phyloP scores from a whole-genome alignment of 2,113 vertebrate genomes.

The Esox niger region DNA sequence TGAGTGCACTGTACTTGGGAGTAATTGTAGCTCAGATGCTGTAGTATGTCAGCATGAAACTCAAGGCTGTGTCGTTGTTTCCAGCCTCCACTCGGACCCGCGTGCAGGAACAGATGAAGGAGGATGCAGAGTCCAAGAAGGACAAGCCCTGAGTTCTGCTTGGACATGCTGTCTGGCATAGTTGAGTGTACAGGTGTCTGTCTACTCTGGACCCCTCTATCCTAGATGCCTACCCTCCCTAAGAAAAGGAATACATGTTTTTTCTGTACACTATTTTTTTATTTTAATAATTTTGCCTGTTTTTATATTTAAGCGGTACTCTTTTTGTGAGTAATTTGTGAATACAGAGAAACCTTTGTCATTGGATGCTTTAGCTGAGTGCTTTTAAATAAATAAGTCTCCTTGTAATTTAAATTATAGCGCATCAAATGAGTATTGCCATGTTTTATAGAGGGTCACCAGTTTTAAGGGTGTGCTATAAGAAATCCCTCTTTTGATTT shows the following conservation, averaged over 20 bases:
- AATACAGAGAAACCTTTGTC: constrained; percentile 37
- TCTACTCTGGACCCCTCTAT: constrained; percentile 21
- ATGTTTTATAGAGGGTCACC: neutral
- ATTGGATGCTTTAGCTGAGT: constrained; percentile 34
- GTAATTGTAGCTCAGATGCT: too few species aligned
- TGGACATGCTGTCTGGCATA: constrained; percentile 34
- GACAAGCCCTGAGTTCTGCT: constrained; percentile 59
- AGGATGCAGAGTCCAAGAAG: constrained; percentile 76
- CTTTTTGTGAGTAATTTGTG: constrained; percentile 32
- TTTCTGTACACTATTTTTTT: constrained; percentile 42
- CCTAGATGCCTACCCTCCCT: neutral
- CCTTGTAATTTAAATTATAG: constrained; percentile 15
- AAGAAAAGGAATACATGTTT: constrained; percentile 4
- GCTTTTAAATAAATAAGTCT: constrained; percentile 39
- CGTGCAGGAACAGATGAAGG: constrained; percentile 94
- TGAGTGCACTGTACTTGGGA: too few species aligned
- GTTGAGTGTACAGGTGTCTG: neutral
- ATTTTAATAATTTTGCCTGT: constrained; percentile 54
- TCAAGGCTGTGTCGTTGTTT: neutral
- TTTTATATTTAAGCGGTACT: constrained; percentile 16
- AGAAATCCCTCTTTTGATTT: constrained; percentile 20
- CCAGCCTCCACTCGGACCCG: constrained; percentile 88
- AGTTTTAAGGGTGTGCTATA: constrained; percentile 37
- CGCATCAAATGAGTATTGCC: neutral
- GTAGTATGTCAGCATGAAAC: neutral